A percentile compares a stretch with the other conserved stretches of the same genome.
These are phyloP conservation scores for Rosalia funebris DNA, from an alignment of 2,888 invertebrate genomes.

Conservation along the genomic window DNA sequence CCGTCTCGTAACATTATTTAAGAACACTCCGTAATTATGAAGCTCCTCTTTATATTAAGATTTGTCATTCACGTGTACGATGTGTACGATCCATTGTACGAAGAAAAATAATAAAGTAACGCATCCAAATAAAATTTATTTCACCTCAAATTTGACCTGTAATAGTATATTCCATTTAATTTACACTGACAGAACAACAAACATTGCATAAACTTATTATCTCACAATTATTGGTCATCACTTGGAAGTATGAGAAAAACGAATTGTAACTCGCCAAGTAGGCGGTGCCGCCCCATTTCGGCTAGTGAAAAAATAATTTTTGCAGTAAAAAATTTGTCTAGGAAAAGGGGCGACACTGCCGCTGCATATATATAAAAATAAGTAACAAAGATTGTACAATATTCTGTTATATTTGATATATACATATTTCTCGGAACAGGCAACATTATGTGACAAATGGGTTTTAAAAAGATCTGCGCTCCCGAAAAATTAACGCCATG, in stretches of 20 bases:
- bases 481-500: slow-evolving; percentile 28
- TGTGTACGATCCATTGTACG: too few species aligned
- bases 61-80: too few species aligned
- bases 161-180: slow-evolving; percentile 36
- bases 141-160: slow-evolving; percentile 25
- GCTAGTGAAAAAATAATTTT: slow-evolving; percentile 27
- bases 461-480: slow-evolving; percentile 28
- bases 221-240: slow-evolving; percentile 32
- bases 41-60: too few species aligned
- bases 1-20: too few species aligned
- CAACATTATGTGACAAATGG: slow-evolving; percentile 38
- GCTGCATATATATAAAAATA: slow-evolving; percentile 20
- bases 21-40: too few species aligned
- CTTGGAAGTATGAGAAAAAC: slow-evolving; percentile 23
- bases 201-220: slow-evolving; percentile 34
- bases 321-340: slow-evolving; percentile 24
- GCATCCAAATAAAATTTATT: slow-evolving; percentile 36
- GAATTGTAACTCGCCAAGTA: slow-evolving; percentile 5
- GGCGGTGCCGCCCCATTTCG: slow-evolving; percentile 13
- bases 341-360: slow-evolving; percentile 17
- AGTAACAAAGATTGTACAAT: slow-evolving; percentile 29
- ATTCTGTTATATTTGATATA: slow-evolving; percentile 31
- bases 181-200: slow-evolving; percentile 40
- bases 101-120: slow-evolving; percentile 25
- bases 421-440: slow-evolving; percentile 38